Evolutionary conservation across 2,113 vertebrate species (phyloP), one percentile per base, ranked within the genome.

Genomic region (Pardalotus punctatus): DNA sequence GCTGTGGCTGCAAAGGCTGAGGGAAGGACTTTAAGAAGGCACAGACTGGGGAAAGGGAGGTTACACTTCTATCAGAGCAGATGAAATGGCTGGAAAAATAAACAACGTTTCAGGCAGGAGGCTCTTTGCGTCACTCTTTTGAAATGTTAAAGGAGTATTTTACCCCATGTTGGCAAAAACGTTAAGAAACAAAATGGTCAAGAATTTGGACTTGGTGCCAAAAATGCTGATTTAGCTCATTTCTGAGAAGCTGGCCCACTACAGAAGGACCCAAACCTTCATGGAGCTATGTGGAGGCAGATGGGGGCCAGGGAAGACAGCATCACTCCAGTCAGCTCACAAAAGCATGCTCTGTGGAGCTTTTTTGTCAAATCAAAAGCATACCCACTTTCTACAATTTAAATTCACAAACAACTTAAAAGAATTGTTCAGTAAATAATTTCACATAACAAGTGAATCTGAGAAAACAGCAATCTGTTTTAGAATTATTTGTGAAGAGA

Each of bases 381-480:
- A 72, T 64, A 64, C 14, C 14, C 84, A 74, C 60, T 81, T 92
- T 76, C 56, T 86, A 79, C 72, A 80, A 83, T 94, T 96, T 96
- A 86, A 92, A 95, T 88, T 92, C 92, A 96, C 80, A 97, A 96
- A 95, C 94, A 97, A 92, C 82, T 96, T 96, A 90, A 90, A 96
- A 92, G 90, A 95, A 96, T 95, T 95, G 90, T 78, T 97, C 94
- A 65, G 93, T 97, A 97, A 97, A 96, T 96, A 94, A 95, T 97
- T 96, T 81, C 93, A 93, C 72, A 67, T 96, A 97, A 96, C 96
- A 96, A 94, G 86, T 90, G 88, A 96, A 93, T 96, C 86, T 95
- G 93, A 95, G 95, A 95, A 94, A 95, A 93, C 64, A 88, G 86
- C 92, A 94, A 96, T 97, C 94, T 96, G 94, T 64, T 97, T 96